These are phyloP conservation scores for Bubalus kerabau DNA, from an alignment of 2,113 vertebrate species.

Conservation along the genomic window DNA sequence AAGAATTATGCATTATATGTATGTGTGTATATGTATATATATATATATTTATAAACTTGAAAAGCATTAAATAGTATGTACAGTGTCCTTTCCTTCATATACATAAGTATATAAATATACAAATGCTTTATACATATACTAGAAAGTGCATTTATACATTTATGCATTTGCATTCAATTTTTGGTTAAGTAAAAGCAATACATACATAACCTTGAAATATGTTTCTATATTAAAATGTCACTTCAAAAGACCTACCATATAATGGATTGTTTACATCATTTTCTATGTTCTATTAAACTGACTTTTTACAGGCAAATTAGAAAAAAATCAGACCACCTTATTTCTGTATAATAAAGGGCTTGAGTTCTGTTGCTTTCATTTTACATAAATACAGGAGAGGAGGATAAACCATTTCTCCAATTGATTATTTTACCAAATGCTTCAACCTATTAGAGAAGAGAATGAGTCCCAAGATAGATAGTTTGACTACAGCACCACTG, in stretches of 20 bases:
- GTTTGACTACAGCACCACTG: not conserved
- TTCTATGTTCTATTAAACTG: not conserved
- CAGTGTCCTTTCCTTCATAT: not conserved
- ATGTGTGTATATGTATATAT: not conserved
- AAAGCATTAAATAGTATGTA: conserved; percentile 31
- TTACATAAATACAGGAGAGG: not conserved
- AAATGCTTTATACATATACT: not conserved
- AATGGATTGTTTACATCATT: conserved; percentile 41
- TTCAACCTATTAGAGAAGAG: not conserved
- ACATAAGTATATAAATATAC: not conserved
- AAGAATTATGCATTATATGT: not conserved
- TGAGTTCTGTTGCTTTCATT: conserved; percentile 22
- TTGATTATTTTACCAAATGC: not conserved
- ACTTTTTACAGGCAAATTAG: not conserved
- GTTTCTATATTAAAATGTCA: not conserved
- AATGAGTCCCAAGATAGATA: conserved; percentile 22
- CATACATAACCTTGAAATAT: conserved; percentile 22
- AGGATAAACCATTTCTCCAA: conserved; percentile 18
- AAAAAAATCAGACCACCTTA: not conserved
- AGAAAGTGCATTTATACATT: not conserved
- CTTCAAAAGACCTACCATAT: not conserved
- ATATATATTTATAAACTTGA: not conserved
- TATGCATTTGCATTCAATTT: conserved; percentile 39
- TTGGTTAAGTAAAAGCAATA: conserved; percentile 23
- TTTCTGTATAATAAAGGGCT: not conserved